Evolutionary conservation across 2,113 vertebrate genomes (phyloP).

Genomic region (Zosterops pallidus): DNA sequence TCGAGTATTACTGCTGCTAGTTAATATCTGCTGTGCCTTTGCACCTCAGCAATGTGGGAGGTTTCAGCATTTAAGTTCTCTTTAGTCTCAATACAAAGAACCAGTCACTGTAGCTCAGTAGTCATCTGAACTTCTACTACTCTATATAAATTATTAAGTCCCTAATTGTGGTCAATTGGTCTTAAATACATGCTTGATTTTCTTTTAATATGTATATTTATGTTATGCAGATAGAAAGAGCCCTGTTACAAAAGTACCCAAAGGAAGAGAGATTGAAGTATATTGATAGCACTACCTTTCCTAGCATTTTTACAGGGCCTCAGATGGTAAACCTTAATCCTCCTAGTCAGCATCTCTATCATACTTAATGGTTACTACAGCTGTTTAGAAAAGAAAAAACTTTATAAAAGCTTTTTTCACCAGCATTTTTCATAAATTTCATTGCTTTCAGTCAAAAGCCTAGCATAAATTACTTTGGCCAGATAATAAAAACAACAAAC

Average conservation of each 20-base stretch:
- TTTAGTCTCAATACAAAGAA: background rate
- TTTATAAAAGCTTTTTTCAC: background rate
- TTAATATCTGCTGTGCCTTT: background rate
- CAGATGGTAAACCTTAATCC: background rate
- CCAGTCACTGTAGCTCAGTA: background rate
- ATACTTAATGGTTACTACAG: background rate
- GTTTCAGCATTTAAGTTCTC: background rate
- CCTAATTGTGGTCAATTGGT: accelerated
- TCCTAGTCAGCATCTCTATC: background rate
- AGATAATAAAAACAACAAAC: background rate
- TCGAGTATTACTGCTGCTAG: background rate
- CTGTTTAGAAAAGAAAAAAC: background rate
- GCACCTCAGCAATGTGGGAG: accelerated
- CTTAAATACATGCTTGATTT: background rate
- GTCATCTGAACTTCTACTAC: background rate
- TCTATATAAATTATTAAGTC: background rate
- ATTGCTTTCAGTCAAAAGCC: background rate
- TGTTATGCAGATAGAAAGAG: background rate
- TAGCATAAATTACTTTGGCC: background rate
- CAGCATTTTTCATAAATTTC: background rate
- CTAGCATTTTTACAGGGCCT: background rate
- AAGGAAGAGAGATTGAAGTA: background rate
- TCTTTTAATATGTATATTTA: background rate
- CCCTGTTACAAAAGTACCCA: background rate
- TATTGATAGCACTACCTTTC: background rate